Percentiles rank a stretch among this genome's conserved stretches.
Conservation (phyloP, 2,888 invertebrate species). For the Ectropis crepuscularia region DNA sequence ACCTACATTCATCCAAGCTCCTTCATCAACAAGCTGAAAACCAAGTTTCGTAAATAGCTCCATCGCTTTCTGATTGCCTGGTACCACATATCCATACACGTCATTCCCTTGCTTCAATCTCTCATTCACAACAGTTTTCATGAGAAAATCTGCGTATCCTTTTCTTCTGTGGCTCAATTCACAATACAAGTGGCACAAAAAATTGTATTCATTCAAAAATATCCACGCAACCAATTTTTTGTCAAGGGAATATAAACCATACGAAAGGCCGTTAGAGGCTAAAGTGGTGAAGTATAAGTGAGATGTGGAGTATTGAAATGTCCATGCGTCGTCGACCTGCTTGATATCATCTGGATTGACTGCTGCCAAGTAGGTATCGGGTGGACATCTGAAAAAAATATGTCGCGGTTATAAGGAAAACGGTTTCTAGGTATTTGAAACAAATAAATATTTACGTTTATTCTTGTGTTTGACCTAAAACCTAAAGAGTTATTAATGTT, state of each 20-base stretch:
- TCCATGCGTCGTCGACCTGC: conserved; percentile 44
- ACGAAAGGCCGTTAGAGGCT: conserved; percentile 39
- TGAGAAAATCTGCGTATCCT: conserved; percentile 45
- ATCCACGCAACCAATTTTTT: conserved; percentile 47
- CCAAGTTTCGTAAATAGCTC: conserved; percentile 44
- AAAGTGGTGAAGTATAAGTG: conserved; percentile 40
- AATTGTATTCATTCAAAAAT: conserved; percentile 48
- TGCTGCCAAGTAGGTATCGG: conserved; percentile 39
- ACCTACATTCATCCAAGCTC: conserved; percentile 31
- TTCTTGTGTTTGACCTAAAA: too few relatives aligned
- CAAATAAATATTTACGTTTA: too few relatives aligned
- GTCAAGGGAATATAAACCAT: conserved; percentile 45
- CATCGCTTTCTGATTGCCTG: conserved; percentile 42
- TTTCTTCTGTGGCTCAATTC: conserved; percentile 43
- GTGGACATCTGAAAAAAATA: conserved; percentile 37
- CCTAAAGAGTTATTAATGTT: too few relatives aligned
- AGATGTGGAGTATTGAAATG: conserved; percentile 35
- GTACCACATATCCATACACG: conserved; percentile 43
- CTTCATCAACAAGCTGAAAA: conserved; percentile 39
- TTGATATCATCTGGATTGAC: conserved; percentile 41
- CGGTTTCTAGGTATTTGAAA: neutral
- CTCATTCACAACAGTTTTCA: conserved; percentile 44
- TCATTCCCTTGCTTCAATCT: conserved; percentile 42
- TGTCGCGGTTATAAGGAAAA: conserved; percentile 5
- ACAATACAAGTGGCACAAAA: conserved; percentile 46